Base-by-base conservation (phyloP, 2,113 vertebrate species). In the Hyperopisus bebe region DNA sequence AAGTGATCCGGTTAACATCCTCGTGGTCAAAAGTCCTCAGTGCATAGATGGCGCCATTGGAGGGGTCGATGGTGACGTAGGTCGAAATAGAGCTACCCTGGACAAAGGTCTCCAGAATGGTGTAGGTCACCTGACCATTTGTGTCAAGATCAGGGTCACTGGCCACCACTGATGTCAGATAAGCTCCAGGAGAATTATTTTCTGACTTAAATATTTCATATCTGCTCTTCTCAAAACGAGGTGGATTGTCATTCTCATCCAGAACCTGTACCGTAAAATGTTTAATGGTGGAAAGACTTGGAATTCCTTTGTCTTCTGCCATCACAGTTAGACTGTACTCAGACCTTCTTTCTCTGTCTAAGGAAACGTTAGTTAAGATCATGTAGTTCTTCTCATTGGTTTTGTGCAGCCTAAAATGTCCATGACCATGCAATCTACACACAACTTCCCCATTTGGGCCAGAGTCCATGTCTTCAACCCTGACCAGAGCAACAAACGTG, bases 221-320 rank as follows among this genome's bases (percentile, higher is more conserved):
- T 44, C 95, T 95, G 46, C 95, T 97, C 92, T 98, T 98, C 92
- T 98, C 97, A 93, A 99, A 99, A 62, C 92, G 96, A 9, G 98
- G 98, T 2, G 97, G 95, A 90, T 99, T 99, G 97, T 99, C 98
- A 86, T 99, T 99, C 90, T 99, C 96, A 92, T 99, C 98, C 74
- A 95, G 95, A 39, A 99, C 93, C 53, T 98, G 97, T 74, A 99
- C 98, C 7, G 97, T 98, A 91, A 99, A 98, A 90, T 99, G 98
- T 93, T 98, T 99, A 39, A 98, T 95, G 19, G 97, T 97, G 0
- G 98, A 99, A 85, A 99, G 97, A 91, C 97, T 98, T 0, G 98
- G 98, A 0, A 93, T 96, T 44, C 98, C 98, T 84, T 93, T 95
- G 95, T 99, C 98, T 92, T 99, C 98, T 0, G 98, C 98, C 77